A percentile compares a stretch with the other conserved stretches of the same genome.
These are phyloP conservation scores for Parotocinclus haroldoi DNA, from an alignment of 2,797 vertebrate genomes.

Conservation along the genomic window DNA sequence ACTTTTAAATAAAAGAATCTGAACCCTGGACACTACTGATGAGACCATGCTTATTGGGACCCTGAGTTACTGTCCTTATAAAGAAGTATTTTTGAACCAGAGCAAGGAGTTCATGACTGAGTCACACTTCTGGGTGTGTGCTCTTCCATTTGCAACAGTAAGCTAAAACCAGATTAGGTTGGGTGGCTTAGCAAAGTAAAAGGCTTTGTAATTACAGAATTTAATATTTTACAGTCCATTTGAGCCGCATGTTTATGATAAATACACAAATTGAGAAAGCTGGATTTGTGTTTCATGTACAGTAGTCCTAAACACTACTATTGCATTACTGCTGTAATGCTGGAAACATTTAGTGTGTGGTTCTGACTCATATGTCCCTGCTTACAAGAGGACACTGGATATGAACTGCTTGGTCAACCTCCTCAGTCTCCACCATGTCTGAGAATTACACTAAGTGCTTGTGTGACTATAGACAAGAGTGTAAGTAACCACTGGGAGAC, in stretches of 20 bases:
- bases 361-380: neutral
- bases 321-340: too few relatives aligned
- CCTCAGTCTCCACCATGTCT: neutral
- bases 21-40: too few relatives aligned
- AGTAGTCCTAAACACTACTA: neutral
- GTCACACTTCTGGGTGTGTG: neutral
- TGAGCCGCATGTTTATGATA: constrained; percentile 1
- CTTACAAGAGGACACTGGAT: neutral
- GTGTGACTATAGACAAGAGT: constrained; percentile 21
- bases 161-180: constrained; percentile 15
- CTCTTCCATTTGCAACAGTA: neutral
- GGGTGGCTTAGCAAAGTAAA: constrained; percentile 2
- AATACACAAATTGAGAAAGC: neutral
- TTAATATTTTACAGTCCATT: constrained; percentile 5
- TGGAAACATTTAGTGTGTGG: neutral
- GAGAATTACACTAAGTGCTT: constrained; percentile 9
- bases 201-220: neutral
- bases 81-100: neutral
- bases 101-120: neutral
- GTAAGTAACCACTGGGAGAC: constrained; percentile 22
- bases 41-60: too few relatives aligned
- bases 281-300: neutral
- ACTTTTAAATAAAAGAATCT: too few relatives aligned
- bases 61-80: too few relatives aligned
- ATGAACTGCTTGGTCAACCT: neutral